Evolutionary conservation across 2,888 invertebrate species (phyloP), one percentile per base, ranked within the genome.

Genomic region (Pseudococcus viburni): DNA sequence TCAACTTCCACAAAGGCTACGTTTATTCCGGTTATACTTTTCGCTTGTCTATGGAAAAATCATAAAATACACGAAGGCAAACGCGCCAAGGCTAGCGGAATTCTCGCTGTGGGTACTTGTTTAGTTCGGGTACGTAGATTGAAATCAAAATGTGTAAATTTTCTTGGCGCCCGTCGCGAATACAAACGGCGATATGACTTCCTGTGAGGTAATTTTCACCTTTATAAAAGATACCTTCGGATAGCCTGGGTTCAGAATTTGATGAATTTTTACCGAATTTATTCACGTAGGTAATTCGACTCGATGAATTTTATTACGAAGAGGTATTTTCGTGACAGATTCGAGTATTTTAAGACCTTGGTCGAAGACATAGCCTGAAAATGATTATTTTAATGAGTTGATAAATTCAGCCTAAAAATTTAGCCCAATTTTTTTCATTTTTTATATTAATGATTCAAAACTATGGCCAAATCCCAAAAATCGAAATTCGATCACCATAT

Each of bases 31-130:
- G 73, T 39, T 73, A 39, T 33, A 59, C 59, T 59, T 59, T 59
- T 59, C 59, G 59, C 19, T 59, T 59, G 59, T 59, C n/a, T 59
- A 59, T 19, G 59, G 59, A 19, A 59, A 59, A 59, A 59, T 59
- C 59, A 59, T 59, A 59, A 59, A 59, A n/a, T 59, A 19, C 19
- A 51, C 17, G 17, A 51, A 17, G 17, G 51, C 12, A 12, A 46
- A 46, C 46, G 46, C 9, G 12, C 68, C 26, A 11, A 26, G 22
- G 68, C 22, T 51, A 33, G 26, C 26, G 17, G 51, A 51, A 51
- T 51, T 68, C 26, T 68, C 26, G 22, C 26, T 22, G 15, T 11
- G 51, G 11, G 15, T 51, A 17, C 51, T 51, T 51, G 51, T 51
- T 51, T 33, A 33, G 26, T 33, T 33, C 26, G 26, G 26, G 26